Conservation (phyloP, 2,797 vertebrate genomes). For the Pseudochirops corinnae region DNA sequence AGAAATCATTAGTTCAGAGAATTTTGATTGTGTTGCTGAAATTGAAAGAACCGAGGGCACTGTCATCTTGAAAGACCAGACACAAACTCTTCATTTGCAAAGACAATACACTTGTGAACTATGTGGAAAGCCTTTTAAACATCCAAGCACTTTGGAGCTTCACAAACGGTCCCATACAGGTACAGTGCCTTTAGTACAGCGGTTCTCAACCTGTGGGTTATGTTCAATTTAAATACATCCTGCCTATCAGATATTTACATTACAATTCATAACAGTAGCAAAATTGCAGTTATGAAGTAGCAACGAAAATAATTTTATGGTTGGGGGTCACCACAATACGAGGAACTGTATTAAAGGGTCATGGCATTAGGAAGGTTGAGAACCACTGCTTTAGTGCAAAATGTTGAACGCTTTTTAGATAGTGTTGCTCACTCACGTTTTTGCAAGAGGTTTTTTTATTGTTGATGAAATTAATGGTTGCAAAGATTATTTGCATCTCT, state of each 20-base stretch:
- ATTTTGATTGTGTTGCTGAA: conserved; percentile 81
- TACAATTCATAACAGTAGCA: no score
- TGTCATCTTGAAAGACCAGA: conserved; percentile 77
- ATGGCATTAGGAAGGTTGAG: no score
- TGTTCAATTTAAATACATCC: no score
- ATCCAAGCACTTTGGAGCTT: conserved; percentile 98
- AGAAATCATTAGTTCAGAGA: conserved; percentile 65
- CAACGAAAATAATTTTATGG: no score
- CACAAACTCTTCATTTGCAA: conserved; percentile 82
- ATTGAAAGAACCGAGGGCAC: conserved; percentile 76
- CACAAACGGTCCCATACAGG: conserved; percentile 98
- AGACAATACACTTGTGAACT: conserved; percentile 93
- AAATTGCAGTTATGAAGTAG: no score
- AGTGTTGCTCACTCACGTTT: not conserved
- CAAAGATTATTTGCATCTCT: not conserved
- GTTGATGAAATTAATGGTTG: not conserved
- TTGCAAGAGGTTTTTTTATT: conserved; percentile 34
- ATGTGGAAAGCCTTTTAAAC: conserved; percentile 97
- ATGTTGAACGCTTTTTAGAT: accelerated
- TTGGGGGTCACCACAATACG: no score
- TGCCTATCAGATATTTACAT: no score
- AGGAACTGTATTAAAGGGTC: no score
- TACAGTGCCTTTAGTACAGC: conserved; percentile 81
- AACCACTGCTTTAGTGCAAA: conserved; percentile 18
- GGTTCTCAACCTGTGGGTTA: no score